phyloP scores from a whole-genome alignment of 2,888 invertebrate species.

The Spicauda simplicius region DNA sequence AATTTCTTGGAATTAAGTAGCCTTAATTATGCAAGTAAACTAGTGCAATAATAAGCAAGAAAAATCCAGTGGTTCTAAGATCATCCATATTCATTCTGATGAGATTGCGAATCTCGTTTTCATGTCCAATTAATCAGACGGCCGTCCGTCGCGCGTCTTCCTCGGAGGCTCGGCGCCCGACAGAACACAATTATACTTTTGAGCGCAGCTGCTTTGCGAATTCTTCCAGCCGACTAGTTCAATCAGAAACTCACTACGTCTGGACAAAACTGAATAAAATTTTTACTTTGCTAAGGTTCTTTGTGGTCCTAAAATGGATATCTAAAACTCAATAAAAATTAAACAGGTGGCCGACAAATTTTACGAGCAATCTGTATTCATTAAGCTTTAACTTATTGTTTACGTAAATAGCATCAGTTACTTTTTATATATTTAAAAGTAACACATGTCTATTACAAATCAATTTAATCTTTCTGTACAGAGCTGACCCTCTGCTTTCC shows the following conservation, averaged over 20 bases:
- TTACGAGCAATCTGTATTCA: too few relatives aligned
- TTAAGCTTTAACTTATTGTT: too few relatives aligned
- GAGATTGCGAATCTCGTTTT: conserved; percentile 28
- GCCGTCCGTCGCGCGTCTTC: conserved; percentile 18
- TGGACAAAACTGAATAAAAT: background rate
- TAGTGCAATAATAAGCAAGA: conserved; percentile 19
- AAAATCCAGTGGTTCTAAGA: background rate
- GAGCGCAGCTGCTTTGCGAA: conserved; percentile 7
- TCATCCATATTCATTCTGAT: conserved; percentile 24
- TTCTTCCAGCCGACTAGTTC: background rate
- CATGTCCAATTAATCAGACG: conserved; percentile 27
- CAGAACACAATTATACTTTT: conserved; percentile 16
- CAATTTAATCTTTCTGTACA: background rate
- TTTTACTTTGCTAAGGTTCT: too few relatives aligned
- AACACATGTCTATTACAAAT: background rate
- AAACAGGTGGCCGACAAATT: too few relatives aligned
- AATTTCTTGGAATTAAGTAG: conserved; percentile 6
- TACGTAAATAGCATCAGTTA: background rate
- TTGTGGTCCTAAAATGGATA: too few relatives aligned
- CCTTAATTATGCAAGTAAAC: conserved; percentile 8
- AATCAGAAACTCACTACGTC: background rate
- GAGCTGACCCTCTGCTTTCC: background rate
- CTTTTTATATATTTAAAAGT: background rate
- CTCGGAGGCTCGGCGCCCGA: background rate
- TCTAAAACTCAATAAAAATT: too few relatives aligned